Base-by-base conservation (phyloP, 2,113 vertebrate genomes). In the Aramus guarauna region DNA sequence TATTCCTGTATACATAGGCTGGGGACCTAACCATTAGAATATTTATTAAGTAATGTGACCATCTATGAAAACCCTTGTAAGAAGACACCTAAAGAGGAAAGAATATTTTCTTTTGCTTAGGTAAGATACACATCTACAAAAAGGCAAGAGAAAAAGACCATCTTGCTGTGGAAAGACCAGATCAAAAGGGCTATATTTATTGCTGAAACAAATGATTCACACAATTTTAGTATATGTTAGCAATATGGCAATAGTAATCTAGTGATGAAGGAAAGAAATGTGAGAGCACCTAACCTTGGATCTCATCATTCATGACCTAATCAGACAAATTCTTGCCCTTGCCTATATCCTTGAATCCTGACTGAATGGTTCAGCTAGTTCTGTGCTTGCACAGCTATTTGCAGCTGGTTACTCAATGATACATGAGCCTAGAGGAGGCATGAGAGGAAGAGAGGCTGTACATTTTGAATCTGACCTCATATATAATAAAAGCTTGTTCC, bases 351-450 rank as follows among this genome's bases (percentile, higher is more conserved):
- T 93, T 76, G 74, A 82, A 82, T 68, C 17, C 53, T 27, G 6
- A 3, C 74, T 75, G 77, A 94, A 91, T 50, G 22, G 27, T 94
- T 92, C 77, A 79, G 34, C 15, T 85, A 72, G 24, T 53, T 85
- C 58, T 82, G 9, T 76, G 67, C 85, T 94, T 96, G 74, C 69
- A 85, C 60, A 96, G 94, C 69, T 81, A 92, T 87, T 97, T 96
- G 78, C 69, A 85, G 24, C 19, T 79, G 48, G 58, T 88, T 92
- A 36, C 53, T 90, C 87, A 73, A 69, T 92, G 81, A 85, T 69
- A 85, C 71, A 82, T 36, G 69, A 93, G 22, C 37, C 36, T 62
- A 50, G 36, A 88, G 50, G 45, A 96, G 45, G 37, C 27, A 64
- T 6, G 23, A 43, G 23, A 84, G 24, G 32, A 94, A 83, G 34